Base-by-base conservation (phyloP, 2,888 invertebrate species). In the Epiblema foenella region DNA sequence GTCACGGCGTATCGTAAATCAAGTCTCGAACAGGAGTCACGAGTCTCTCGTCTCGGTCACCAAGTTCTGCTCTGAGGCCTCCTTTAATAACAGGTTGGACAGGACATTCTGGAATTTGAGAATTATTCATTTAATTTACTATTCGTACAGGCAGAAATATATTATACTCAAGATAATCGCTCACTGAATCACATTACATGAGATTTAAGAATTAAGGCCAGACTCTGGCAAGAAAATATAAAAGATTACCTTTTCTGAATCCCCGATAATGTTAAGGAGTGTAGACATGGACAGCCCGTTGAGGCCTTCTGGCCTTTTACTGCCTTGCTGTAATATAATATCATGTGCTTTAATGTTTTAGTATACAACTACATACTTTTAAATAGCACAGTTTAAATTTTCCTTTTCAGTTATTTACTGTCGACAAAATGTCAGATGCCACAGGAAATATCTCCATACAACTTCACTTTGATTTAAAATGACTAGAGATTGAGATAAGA, bases 191-290 rank as follows among this genome's bases (percentile, higher is more conserved):
- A n/a, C n/a, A n/a, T n/a, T n/a, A n/a, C n/a, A n/a, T n/a, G n/a
- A n/a, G n/a, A n/a, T n/a, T n/a, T n/a, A n/a, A n/a, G n/a, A n/a
- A n/a, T n/a, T n/a, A 24, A 24, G 24, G 24, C 24, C 24, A 24
- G 24, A 24, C 24, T 24, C 2, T 24, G 1, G 24, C 24, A 24
- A 1, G 33, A 8, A 33, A 7, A 33, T 5, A 5, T 8, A 2
- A 8, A 5, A 33, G 33, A 59, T 64, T 69, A 70, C 69, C 69
- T 65, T 70, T n/a, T 70, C 69, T 17, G 52, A 59, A 29, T 70
- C 65, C 20, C 46, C 59, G 15, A 54, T 33, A 12, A 59, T n/a
- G 33, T 29, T 68, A 12, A 64, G 52, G 2, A 72, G 42, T n/a
- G 68, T 54, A 18, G 73, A 60, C 60, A 72, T 59, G 5, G 69